Base-by-base conservation (phyloP, 2,113 vertebrate genomes). In the Rallus limicola region DNA sequence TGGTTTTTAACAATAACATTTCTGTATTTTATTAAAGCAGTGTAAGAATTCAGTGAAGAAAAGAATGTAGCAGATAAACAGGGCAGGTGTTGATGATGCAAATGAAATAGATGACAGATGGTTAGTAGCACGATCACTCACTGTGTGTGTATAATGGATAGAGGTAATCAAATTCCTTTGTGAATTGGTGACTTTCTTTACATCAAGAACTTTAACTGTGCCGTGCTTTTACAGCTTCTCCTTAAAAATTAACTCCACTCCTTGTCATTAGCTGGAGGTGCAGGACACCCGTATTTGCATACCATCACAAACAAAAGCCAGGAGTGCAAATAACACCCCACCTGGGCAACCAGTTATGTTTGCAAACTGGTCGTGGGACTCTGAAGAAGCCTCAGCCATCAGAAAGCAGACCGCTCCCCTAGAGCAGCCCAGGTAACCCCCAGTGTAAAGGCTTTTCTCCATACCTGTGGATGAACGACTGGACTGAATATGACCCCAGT, bases 41-140 rank as follows among this genome's bases (percentile, higher is more conserved):
- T 94, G 94, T 98, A 98, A 98, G 97, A 98, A 98, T 98, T 97
- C 94, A 90, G 96, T 14, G 96, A 98, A 98, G 98, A 98, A 98
- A 98, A 98, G 98, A 98, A 98, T 97, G 98, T 98, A 98, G 98
- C 98, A 99, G 99, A 99, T 98, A 99, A 99, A 98, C 98, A 99
- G 99, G 99, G 99, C 99, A 99, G 99, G 99, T 99, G 99, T 99
- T 99, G 99, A 98, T 97, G 98, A 99, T 99, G 99, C 99, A 99
- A 99, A 99, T 99, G 99, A 99, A 99, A 99, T 98, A 98, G 99
- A 99, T 99, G 99, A 99, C 99, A 99, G 99, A 99, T 99, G 99
- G 99, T 97, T 98, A 98, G 99, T 98, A 98, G 99, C 98, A 98
- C 97, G 97, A 99, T 99, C 99, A 98, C 99, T 99, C 99, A 98